Percentiles rank a stretch among this genome's conserved stretches.
These are phyloP conservation scores for Vanacampus margaritifer DNA, from an alignment of 2,113 vertebrate species.

Conservation along the genomic window DNA sequence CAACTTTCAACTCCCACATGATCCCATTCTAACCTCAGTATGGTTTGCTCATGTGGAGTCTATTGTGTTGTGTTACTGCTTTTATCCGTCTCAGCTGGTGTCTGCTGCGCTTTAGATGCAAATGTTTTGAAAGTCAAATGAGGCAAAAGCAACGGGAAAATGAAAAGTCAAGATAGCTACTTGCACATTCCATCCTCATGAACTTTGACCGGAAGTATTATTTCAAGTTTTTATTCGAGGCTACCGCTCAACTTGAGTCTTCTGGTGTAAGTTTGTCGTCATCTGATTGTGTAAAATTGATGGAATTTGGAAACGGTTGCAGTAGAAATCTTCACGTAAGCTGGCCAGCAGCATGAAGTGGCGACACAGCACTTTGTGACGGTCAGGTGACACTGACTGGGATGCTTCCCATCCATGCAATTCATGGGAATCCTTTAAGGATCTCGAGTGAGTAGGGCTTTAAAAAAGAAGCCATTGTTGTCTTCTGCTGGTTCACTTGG, in stretches of 20 bases:
- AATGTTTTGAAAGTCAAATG: neutral
- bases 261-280: no score
- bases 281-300: no score
- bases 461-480: neutral
- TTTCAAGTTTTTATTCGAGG: no score
- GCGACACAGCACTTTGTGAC: conserved; percentile 42
- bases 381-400: conserved; percentile 44
- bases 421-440: conserved; percentile 30
- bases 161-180: neutral
- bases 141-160: neutral
- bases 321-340: conserved; percentile 9
- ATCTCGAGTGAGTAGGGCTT: conserved; percentile 17
- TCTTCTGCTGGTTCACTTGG: neutral
- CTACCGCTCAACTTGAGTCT: no score
- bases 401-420: conserved; percentile 16
- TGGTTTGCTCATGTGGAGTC: neutral
- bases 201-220: no score
- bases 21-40: neutral
- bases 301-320: conserved; percentile 8
- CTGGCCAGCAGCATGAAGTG: conserved; percentile 25
- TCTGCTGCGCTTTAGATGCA: neutral
- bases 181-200: no score
- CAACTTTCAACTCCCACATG: neutral
- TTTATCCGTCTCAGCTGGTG: neutral
- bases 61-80: conserved; percentile 3